Conservation (phyloP, 2,888 invertebrate species). For the Eilema depressum region DNA sequence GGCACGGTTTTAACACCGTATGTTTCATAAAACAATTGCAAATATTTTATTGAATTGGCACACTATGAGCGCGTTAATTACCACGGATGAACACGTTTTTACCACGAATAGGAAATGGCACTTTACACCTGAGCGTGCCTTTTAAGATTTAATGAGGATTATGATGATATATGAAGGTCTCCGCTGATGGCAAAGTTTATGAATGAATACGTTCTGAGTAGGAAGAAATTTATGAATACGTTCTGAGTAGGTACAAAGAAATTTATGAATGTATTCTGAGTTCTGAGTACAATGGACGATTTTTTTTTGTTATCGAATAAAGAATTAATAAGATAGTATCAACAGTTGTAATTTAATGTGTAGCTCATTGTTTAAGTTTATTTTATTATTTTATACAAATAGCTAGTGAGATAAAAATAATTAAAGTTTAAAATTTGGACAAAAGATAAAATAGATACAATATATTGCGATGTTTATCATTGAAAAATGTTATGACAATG, state of each 20-base stretch:
- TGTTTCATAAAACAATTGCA: conserved; percentile 34
- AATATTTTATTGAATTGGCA: conserved; percentile 43
- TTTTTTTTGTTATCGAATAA: background rate
- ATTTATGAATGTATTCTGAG: background rate
- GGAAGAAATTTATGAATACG: background rate
- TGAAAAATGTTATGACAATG: too few species aligned
- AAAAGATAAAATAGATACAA: background rate
- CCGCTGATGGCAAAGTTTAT: background rate
- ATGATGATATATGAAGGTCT: conserved; percentile 18
- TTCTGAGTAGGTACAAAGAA: background rate
- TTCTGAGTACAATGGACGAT: background rate
- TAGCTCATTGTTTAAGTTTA: background rate
- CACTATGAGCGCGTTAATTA: conserved; percentile 37
- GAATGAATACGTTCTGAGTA: background rate
- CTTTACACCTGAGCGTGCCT: conserved; percentile 28
- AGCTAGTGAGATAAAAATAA: background rate
- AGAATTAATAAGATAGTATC: background rate
- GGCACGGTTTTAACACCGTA: conserved; percentile 26
- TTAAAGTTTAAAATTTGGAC: background rate
- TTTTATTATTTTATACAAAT: background rate
- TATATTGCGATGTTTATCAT: too few species aligned
- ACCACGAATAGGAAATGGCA: conserved; percentile 39
- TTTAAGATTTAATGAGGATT: conserved; percentile 4
- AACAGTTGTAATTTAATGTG: background rate
- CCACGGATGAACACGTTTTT: conserved; percentile 40